phyloP scores from a whole-genome alignment of 2,113 vertebrate genomes.

The Zootoca vivipara region DNA sequence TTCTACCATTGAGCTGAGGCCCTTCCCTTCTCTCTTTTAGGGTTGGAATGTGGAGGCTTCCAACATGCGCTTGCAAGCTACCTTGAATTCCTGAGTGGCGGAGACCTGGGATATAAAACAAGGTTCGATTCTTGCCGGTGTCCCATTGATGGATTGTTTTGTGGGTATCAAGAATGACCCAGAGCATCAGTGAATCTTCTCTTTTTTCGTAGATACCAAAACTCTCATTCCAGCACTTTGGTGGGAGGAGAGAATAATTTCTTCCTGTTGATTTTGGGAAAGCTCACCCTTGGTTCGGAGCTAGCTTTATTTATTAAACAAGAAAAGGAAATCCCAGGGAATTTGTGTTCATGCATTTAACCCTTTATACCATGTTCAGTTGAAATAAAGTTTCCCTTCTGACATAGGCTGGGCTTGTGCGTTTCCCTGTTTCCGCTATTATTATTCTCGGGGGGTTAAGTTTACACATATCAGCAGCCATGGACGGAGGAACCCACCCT shows the following conservation, averaged over 20 bases:
- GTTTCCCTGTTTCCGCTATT: neutral
- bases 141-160: neutral
- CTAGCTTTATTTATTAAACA: constrained; percentile 17
- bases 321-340: neutral
- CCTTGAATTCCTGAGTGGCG: neutral
- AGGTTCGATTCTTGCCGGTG: neutral
- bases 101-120: neutral
- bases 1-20: too few species aligned
- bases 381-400: constrained; percentile 61
- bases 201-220: neutral
- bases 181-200: neutral
- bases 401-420: constrained; percentile 2
- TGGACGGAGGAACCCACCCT: too few species aligned
- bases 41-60: neutral
- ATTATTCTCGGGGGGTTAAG: neutral
- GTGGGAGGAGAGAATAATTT: neutral
- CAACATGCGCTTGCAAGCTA: neutral
- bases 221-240: constrained; percentile 3
- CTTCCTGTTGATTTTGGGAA: constrained; percentile 27
- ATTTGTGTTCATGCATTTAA: constrained; percentile 44
- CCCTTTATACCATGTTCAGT: constrained; percentile 54
- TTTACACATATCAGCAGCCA: neutral
- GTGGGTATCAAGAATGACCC: neutral
- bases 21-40: too few species aligned
- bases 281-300: neutral